phyloP scores from a whole-genome alignment of 2,797 vertebrate species.

The Petrocephalus sullivani region DNA sequence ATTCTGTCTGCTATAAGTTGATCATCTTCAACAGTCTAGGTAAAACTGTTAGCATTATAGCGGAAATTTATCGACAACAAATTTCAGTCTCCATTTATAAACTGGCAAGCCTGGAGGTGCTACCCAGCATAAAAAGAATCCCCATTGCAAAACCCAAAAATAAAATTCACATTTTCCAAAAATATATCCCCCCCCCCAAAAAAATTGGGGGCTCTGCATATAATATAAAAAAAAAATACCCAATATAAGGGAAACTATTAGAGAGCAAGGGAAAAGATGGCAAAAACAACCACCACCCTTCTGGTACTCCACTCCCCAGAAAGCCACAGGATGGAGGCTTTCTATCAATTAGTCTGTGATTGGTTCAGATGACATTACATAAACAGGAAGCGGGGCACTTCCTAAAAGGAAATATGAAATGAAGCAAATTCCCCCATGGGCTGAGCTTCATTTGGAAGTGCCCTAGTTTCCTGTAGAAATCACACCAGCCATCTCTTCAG shows the following conservation, averaged over 20 bases:
- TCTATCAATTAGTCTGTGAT: conserved; percentile 4
- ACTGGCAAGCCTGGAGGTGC: conserved; percentile 9
- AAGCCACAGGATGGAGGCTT: conserved; percentile 9
- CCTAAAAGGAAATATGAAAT: conserved; percentile 15
- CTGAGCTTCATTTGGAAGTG: not conserved
- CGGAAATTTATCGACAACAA: not conserved
- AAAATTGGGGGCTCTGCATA: conserved; percentile 38
- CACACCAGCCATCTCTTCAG: not conserved
- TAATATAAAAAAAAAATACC: conserved; percentile 1
- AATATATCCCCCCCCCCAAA: conserved; percentile 42
- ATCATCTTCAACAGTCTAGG: not conserved
- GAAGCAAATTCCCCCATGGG: not conserved
- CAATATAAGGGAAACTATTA: not conserved
- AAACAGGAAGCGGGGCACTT: conserved; percentile 15
- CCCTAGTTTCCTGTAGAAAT: conserved; percentile 6
- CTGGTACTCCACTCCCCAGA: not conserved
- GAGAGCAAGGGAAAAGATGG: not conserved
- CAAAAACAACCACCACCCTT: not conserved
- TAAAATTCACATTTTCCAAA: conserved; percentile 48
- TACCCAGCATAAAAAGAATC: conserved; percentile 33
- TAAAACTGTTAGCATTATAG: not conserved
- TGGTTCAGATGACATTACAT: not conserved
- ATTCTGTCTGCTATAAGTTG: not conserved
- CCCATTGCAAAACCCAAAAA: conserved; percentile 44
- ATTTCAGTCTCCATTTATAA: conserved; percentile 2